Evolutionary conservation across 2,888 invertebrate species (phyloP).

Genomic region (Subacronicta megacephala): DNA sequence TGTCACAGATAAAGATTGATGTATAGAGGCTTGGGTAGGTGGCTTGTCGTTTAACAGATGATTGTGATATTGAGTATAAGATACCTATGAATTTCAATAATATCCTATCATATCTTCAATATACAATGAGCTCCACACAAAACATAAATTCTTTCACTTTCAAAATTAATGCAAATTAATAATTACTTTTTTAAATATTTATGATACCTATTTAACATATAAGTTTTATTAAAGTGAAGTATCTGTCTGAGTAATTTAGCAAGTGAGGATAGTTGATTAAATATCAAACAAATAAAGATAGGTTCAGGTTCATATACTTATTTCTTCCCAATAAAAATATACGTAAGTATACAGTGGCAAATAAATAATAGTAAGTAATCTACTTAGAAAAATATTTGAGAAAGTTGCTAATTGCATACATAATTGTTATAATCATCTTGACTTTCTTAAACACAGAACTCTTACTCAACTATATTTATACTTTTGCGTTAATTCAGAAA

Average conservation of each 20-base stretch:
- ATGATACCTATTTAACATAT: not conserved
- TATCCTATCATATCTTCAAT: slow-evolving; percentile 19
- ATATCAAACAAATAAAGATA: too few species aligned
- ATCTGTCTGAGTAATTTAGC: too few species aligned
- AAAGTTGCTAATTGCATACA: too few species aligned
- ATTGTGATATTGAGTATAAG: slow-evolving; percentile 47
- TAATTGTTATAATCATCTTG: not conserved
- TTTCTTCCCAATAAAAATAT: too few species aligned
- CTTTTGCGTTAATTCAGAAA: not conserved
- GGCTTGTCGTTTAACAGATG: slow-evolving; percentile 54
- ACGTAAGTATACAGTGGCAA: too few species aligned
- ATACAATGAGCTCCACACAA: not conserved
- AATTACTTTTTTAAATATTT: not conserved
- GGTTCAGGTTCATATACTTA: too few species aligned
- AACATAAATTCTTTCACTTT: slow-evolving; percentile 5
- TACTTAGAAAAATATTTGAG: too few species aligned
- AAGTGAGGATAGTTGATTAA: too few species aligned
- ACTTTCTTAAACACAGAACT: not conserved
- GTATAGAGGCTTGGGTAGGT: slow-evolving; percentile 64
- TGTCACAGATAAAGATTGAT: slow-evolving; percentile 70
- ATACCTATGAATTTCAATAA: slow-evolving; percentile 30
- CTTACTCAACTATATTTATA: too few species aligned
- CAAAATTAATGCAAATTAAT: not conserved
- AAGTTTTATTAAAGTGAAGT: too few species aligned
- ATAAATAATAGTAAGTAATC: too few species aligned